Evolutionary conservation across 1,140 invertebrate genomes (phyloP).

Genomic region (Drosophila santomea): DNA sequence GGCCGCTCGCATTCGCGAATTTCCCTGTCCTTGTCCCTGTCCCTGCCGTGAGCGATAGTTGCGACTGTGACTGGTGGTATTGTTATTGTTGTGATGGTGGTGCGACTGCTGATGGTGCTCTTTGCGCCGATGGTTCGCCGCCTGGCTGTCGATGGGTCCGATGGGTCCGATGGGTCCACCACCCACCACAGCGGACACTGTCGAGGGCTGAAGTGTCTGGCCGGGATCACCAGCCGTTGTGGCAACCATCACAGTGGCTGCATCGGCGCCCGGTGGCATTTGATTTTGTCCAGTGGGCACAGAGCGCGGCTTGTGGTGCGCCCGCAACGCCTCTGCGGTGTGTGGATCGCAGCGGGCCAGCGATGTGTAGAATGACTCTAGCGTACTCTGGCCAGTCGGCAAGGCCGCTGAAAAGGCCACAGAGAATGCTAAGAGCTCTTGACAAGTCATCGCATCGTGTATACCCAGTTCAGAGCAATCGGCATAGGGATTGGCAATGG

Average conservation of each 20-base stretch:
- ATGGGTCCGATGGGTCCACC: background rate
- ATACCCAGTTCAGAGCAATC: slow-evolving; percentile 86
- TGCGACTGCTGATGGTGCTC: slow-evolving; percentile 37
- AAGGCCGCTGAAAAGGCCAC: slow-evolving; percentile 95
- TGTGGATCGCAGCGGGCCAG: slow-evolving; percentile 87
- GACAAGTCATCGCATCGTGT: slow-evolving; percentile 92
- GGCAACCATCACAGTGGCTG: background rate
- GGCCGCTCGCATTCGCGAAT: slow-evolving; percentile 45
- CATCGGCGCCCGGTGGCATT: slow-evolving; percentile 1
- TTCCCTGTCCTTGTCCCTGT: slow-evolving; percentile 24
- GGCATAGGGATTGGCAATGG: slow-evolving; percentile 79
- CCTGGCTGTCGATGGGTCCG: slow-evolving; percentile 1
- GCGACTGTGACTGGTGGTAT: slow-evolving; percentile 52
- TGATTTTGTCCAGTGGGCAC: background rate
- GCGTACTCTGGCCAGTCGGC: slow-evolving; percentile 93
- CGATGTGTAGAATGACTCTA: slow-evolving; percentile 92
- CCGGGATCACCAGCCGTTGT: slow-evolving; percentile 3
- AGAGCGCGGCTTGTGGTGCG: slow-evolving; percentile 36
- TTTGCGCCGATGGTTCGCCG: slow-evolving; percentile 1
- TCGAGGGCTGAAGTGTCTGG: slow-evolving; percentile 10
- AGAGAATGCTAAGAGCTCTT: slow-evolving; percentile 95
- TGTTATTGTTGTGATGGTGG: slow-evolving; percentile 58
- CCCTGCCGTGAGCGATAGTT: slow-evolving; percentile 45
- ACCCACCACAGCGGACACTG: slow-evolving; percentile 21
- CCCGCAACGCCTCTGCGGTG: slow-evolving; percentile 68